Evolutionary conservation across 1,140 invertebrate species (phyloP), one percentile per base, ranked within the genome.

Genomic region (Hormaphis cornu): DNA sequence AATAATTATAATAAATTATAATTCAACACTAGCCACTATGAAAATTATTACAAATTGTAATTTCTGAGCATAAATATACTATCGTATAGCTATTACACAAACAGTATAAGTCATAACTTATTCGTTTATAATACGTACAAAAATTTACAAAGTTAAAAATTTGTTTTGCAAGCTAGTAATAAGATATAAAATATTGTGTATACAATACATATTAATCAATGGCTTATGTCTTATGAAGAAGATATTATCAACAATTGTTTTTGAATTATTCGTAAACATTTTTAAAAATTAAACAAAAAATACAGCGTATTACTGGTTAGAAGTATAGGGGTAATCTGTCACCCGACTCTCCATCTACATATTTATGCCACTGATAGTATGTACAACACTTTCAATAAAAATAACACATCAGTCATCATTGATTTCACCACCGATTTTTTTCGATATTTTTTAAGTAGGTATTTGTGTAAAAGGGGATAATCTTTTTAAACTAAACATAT

Each of bases 161-260:
- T 22, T 3, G 6, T 35, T 37, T 16, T 58, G 24, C 7, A 40
- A 24, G 9, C 14, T 40, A 24, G 24, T 40, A 14, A 37, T 40
- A 24, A 24, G 26, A 50, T 9, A 26, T 50, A 58, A 35, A 24
- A 58, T 40, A 33, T 58, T 7, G 9, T 1, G 7, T n/a, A 5
- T 16, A 58, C 22, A 56, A 58, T 58, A 58, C 37, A 40, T 58
- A 58, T 58, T n/a, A n/a, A n/a, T n/a, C n/a, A n/a, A n/a, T n/a
- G n/a, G n/a, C n/a, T n/a, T n/a, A n/a, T n/a, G n/a, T n/a, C n/a
- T n/a, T n/a, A n/a, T n/a, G n/a, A n/a, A n/a, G n/a, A n/a, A n/a
- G n/a, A n/a, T n/a, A n/a, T n/a, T n/a, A n/a, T n/a, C n/a, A n/a
- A n/a, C n/a, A n/a, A n/a, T n/a, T n/a, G n/a, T n/a, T n/a, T n/a